phyloP scores from a whole-genome alignment of 2,888 invertebrate species.

The Cephonodes hylas region DNA sequence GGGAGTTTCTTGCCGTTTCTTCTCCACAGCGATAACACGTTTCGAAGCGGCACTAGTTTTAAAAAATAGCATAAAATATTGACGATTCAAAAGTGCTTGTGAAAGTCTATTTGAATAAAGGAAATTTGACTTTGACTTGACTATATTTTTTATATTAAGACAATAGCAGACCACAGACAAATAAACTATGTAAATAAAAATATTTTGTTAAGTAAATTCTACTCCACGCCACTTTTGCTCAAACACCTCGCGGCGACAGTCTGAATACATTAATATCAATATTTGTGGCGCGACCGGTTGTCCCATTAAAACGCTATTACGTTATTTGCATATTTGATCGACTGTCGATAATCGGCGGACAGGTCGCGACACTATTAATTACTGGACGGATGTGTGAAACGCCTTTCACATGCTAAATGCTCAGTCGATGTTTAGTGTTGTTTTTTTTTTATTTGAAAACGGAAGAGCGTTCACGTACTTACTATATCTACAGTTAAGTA shows the following conservation, averaged over 20 bases:
- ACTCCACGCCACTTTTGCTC: constrained; percentile 27
- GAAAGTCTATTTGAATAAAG: no score
- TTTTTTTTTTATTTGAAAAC: not conserved
- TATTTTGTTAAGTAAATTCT: constrained; percentile 21
- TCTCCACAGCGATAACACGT: no score
- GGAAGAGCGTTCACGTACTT: no score
- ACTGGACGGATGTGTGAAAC: not conserved
- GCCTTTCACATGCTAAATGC: constrained; percentile 9
- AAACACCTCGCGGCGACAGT: constrained; percentile 47
- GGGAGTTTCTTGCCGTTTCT: no score
- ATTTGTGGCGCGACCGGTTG: constrained; percentile 58
- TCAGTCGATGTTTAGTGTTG: not conserved
- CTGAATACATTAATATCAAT: constrained; percentile 53
- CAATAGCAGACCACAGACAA: no score
- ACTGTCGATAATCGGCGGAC: constrained; percentile 60
- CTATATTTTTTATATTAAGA: no score
- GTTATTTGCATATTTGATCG: constrained; percentile 71
- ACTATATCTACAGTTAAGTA: no score
- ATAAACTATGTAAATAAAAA: not conserved
- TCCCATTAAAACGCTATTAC: constrained; percentile 72
- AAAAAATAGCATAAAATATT: no score
- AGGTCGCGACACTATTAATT: constrained; percentile 53
- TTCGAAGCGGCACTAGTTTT: no score
- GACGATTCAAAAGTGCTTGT: no score
- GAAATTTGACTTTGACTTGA: no score